These are phyloP conservation scores for Cossypha niveicapilla DNA, from an alignment of 2,797 vertebrate genomes.

Conservation along the genomic window DNA sequence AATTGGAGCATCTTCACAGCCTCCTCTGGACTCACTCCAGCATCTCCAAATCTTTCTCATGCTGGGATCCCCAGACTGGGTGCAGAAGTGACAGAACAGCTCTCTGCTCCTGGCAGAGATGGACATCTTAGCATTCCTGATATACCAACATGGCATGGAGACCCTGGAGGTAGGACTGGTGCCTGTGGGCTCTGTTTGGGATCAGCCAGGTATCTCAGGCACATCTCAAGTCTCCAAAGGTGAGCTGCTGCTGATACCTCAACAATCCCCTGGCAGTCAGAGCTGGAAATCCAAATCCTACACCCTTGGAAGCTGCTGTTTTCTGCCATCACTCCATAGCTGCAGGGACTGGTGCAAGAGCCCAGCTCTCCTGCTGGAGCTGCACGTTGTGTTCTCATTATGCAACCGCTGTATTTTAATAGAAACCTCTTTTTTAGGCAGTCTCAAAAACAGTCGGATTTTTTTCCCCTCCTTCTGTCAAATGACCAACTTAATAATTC, in stretches of 20 bases:
- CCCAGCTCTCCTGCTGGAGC: not conserved
- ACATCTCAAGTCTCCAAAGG: not conserved
- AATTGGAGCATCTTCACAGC: fast-evolving
- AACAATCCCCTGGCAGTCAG: fast-evolving
- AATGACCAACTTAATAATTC: conserved; percentile 69
- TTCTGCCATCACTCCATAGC: not conserved
- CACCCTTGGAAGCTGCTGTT: not conserved
- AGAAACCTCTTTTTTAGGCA: conserved; percentile 42
- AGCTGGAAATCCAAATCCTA: not conserved
- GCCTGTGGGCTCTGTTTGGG: not conserved
- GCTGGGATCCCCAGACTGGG: not conserved
- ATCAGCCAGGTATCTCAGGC: not conserved
- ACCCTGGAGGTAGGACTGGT: not conserved
- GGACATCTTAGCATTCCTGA: not conserved
- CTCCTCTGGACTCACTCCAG: not conserved
- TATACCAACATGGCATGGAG: not conserved
- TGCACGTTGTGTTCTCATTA: not conserved
- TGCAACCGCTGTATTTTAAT: conserved; percentile 40
- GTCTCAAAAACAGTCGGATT: conserved; percentile 4
- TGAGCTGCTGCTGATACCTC: not conserved
- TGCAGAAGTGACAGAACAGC: not conserved
- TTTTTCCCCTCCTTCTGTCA: conserved; percentile 43
- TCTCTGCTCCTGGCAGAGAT: not conserved
- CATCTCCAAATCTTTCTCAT: not conserved
- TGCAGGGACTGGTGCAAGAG: not conserved